Base-by-base conservation (phyloP, 2,797 vertebrate species). In the Thalassophryne amazonica region DNA sequence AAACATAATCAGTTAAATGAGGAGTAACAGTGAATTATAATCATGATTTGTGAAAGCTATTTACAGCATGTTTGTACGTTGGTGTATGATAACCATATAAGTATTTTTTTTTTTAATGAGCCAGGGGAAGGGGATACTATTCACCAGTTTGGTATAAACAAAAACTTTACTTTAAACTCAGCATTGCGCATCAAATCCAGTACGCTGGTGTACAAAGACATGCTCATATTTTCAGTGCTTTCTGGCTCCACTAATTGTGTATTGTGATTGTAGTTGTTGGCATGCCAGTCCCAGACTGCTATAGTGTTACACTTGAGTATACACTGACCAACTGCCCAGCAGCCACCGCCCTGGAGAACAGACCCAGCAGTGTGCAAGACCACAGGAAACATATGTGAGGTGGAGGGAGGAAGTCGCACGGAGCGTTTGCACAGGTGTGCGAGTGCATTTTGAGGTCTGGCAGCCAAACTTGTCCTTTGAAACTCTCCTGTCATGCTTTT, bases 371-470 rank as follows among this genome's bases (percentile, higher is more conserved):
- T 86, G 80, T 86, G 9, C 36, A 23, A 69, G 59, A 40, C 58
- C 49, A 45, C 67, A 78, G 80, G 68, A 83, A 78, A 60, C 43
- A 38, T 62, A 62, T 55, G 39, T 60, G 14, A 13, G 19, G 30
- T 21, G 28, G 33, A 31, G 56, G 58, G 58, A 70, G 58, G 70
- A 76, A 77, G 69, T 80, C 43, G 7, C 46, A 68, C 22, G 25
- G 61, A 76, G 62, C 72, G 73, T 84, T 82, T 85, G 73, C 74
- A 76, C 80, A 84, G 80, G 83, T 85, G 83, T 69, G 56, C 30
- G 53, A 47, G 51, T 60, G 70, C 50, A 25, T 73, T n/a, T 52
- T 77, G 54, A 63, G 43, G 53, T 55, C 67, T 55, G 43, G 42
- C 28, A 46, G 60, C 38, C 18, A 18, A 28, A 13, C 28, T 42